Evolutionary conservation across 2,888 invertebrate species (phyloP), one percentile per base, ranked within the genome.

Genomic region (Apoda limacodes): DNA sequence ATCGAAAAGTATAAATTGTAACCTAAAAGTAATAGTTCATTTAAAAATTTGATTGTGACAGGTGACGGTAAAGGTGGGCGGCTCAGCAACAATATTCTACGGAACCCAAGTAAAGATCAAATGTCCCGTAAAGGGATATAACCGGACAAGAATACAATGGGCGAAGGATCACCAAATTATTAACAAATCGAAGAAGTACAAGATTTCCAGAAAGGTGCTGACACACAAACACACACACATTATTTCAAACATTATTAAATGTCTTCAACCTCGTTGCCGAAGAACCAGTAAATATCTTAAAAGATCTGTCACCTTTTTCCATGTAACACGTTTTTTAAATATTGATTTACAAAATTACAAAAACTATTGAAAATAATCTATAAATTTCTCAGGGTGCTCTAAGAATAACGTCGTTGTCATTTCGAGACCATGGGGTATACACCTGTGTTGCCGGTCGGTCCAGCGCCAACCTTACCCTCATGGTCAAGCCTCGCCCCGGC

Each of bases 51-150:
- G 12, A 31, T 13, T 13, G 3, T 24, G 28, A 24, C 55, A 85
- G 69, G 87, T 93, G 9, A 89, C 90, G 1, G 82, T 96, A 1
- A 93, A 92, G 66, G 90, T 97, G 0, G 96, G 95, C 0, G 96
- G 95, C 0, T 89, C 88, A 1, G 97, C 95, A 0, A 90, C 90
- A 1, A 89, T 97, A 26, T 95, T 92, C 76, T 88, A 91, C 50
- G 96, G 95, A 5, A 93, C 95, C 0, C 91, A 92, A 53, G 88
- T 97, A 35, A 95, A 95, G 72, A 93, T 97, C 45, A 93, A 95
- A 59, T 97, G 97, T 57, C 96, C 96, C 0, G 93, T 94, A 12
- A 93, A 93, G 58, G 88, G 90, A 2, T 89, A 85, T 61, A 88
- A 89, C 58, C 80, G 93, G 39, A 89, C 92, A 1, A 90, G 90